Evolutionary conservation across 1,140 invertebrate genomes (phyloP).

Genomic region (Heliconius hewitsoni): DNA sequence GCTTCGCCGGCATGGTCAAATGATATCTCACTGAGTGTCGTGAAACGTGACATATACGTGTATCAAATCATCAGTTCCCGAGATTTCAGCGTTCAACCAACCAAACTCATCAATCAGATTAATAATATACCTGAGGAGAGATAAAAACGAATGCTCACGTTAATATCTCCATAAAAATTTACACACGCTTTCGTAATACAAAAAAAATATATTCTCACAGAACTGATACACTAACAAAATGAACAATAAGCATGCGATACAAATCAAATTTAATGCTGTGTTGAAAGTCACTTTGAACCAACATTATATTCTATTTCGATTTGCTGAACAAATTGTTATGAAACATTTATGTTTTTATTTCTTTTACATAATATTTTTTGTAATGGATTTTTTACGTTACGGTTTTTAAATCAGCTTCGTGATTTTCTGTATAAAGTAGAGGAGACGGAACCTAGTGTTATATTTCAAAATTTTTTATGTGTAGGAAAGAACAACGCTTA

Average conservation of each 20-base stretch:
- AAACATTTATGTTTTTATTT: not conserved
- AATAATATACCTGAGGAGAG: too few species aligned
- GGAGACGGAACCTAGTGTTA: too few species aligned
- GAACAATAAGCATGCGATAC: conserved; percentile 13
- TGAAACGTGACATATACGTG: too few species aligned
- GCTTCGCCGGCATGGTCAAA: too few species aligned
- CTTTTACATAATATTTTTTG: not conserved
- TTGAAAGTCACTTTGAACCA: conserved; percentile 5
- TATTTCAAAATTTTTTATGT: too few species aligned
- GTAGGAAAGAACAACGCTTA: too few species aligned
- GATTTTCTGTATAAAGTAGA: too few species aligned
- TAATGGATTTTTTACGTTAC: not conserved
- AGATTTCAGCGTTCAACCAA: too few species aligned
- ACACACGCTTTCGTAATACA: conserved; percentile 8
- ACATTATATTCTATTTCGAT: conserved; percentile 1
- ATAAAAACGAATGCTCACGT: not conserved
- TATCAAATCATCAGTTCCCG: too few species aligned
- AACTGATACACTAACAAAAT: conserved; percentile 10
- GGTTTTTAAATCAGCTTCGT: too few species aligned
- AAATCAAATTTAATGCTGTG: conserved; percentile 12
- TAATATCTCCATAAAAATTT: not conserved
- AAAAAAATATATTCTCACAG: not conserved
- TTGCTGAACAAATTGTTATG: not conserved
- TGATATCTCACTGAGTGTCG: too few species aligned
- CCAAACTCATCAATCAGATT: too few species aligned